Percentiles rank a stretch among this genome's conserved stretches.
phyloP scores from a whole-genome alignment of 2,797 vertebrate species.

The Galaxias olidus region DNA sequence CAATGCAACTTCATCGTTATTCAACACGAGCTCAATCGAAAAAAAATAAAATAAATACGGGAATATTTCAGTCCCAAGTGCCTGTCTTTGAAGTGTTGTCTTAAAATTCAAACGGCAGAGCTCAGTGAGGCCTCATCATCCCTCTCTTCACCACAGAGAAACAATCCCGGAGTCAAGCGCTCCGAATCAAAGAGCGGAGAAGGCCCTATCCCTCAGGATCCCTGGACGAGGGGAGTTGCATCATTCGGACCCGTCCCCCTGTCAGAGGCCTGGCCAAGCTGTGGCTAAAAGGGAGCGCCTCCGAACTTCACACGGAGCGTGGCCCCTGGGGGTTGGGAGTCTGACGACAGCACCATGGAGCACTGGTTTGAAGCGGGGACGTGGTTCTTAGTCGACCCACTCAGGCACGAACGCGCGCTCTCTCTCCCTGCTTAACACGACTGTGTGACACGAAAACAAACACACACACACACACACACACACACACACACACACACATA shows the following conservation, averaged over 20 bases:
- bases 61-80: background rate
- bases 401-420: too few species aligned
- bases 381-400: too few species aligned
- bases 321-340: conserved; percentile 28
- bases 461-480: conserved; percentile 8
- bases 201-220: background rate
- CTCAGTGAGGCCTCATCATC: background rate
- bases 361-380: too few species aligned
- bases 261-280: background rate
- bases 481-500: conserved; percentile 18
- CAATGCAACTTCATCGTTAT: too few species aligned
- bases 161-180: background rate
- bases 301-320: conserved; percentile 1
- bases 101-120: background rate
- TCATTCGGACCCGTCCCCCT: background rate
- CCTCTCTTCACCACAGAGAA: background rate
- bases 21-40: background rate
- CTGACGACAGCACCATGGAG: conserved; percentile 43
- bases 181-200: background rate
- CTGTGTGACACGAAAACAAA: background rate
- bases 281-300: background rate
- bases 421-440: background rate
- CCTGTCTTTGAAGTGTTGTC: background rate
- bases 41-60: background rate
- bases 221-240: background rate